Conservation (phyloP, 2,797 vertebrate genomes). For the Gobionotothen gibberifrons region DNA sequence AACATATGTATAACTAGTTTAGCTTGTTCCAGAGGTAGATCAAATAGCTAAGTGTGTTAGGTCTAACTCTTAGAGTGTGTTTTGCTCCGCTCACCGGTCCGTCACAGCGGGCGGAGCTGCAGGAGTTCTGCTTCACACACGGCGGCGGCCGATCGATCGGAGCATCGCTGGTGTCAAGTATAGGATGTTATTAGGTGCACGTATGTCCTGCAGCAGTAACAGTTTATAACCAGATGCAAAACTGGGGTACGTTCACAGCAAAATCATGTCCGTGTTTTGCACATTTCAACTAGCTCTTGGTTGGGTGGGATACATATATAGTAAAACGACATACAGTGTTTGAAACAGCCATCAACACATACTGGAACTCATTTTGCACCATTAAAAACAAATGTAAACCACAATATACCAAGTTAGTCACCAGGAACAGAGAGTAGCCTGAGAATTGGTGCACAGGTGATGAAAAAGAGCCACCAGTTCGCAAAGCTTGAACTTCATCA, state of each 20-base stretch:
- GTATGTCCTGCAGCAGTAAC: slow-evolving; percentile 1
- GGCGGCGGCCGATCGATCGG: too few relatives aligned
- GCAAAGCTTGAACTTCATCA: slow-evolving; percentile 1
- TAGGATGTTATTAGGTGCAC: neutral
- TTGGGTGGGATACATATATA: neutral
- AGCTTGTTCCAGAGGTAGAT: too few relatives aligned
- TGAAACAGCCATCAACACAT: neutral
- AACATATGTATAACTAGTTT: too few relatives aligned
- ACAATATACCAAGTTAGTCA: neutral
- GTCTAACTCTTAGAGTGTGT: too few relatives aligned
- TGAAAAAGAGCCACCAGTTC: neutral
- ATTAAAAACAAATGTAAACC: neutral
- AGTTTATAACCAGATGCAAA: neutral
- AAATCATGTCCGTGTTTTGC: neutral
- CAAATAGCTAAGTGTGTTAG: too few relatives aligned
- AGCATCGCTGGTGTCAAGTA: neutral
- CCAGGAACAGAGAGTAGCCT: neutral
- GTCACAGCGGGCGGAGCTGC: too few relatives aligned
- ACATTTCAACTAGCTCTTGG: neutral
- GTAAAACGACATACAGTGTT: neutral
- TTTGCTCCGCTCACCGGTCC: too few relatives aligned
- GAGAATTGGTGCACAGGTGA: neutral
- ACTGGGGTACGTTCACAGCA: neutral
- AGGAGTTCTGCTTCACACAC: too few relatives aligned
- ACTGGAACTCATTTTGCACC: neutral